These are phyloP conservation scores for Ataeniobius toweri DNA, from an alignment of 2,797 vertebrate genomes.

Conservation along the genomic window DNA sequence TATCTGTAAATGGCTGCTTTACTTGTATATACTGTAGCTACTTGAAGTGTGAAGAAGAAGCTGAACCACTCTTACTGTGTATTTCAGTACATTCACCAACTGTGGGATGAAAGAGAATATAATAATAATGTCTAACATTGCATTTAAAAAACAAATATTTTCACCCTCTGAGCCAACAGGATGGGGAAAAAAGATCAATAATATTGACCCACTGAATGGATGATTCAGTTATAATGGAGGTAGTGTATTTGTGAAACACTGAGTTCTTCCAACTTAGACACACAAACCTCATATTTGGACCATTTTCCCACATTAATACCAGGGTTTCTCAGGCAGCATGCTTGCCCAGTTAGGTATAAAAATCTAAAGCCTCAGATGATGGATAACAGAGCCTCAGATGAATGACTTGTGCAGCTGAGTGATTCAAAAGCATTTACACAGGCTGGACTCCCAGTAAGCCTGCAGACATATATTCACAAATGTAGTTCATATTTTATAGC, in stretches of 20 bases:
- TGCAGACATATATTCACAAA: conserved; percentile 45
- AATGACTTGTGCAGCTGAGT: conserved; percentile 43
- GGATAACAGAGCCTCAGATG: conserved; percentile 13
- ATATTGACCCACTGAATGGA: not conserved
- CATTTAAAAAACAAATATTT: not conserved
- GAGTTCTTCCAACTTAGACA: conserved; percentile 18
- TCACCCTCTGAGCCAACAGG: not conserved
- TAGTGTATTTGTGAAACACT: not conserved
- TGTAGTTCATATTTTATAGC: conserved; percentile 17
- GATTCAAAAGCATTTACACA: conserved; percentile 30
- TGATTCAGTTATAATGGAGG: not conserved
- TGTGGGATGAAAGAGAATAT: not conserved
- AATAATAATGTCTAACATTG: not conserved
- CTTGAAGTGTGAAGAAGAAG: not conserved
- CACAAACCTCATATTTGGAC: not conserved
- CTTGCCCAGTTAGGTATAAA: conserved; percentile 50
- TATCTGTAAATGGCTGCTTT: no score
- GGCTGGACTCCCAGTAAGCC: conserved; percentile 18
- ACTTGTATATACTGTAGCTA: not conserved
- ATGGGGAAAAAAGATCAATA: not conserved
- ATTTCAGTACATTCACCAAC: not conserved
- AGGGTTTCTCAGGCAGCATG: conserved; percentile 21
- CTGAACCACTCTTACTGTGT: no score
- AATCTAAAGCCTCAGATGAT: conserved; percentile 29
- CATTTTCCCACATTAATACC: conserved; percentile 15